Evolutionary conservation across 2,888 invertebrate species (phyloP), one percentile per base, ranked within the genome.

Genomic region (Parnassius mnemosyne): DNA sequence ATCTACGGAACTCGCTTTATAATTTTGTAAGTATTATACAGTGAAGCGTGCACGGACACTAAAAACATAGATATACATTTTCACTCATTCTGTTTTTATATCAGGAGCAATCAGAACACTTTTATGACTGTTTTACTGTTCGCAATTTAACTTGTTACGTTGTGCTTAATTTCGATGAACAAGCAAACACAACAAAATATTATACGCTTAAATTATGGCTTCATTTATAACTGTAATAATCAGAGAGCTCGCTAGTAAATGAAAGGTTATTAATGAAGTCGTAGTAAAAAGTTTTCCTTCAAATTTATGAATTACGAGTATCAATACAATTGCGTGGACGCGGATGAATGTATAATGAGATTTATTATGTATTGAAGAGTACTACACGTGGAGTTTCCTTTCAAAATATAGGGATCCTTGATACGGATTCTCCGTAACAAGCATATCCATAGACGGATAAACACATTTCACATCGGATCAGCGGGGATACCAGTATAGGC

Each of bases 91-190:
- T 71, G 69, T 74, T 74, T 74, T 74, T 74, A 73, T 74, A 74
- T 74, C 71, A 70, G 71, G 79, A 83, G 83, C 80, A 77, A 81
- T 79, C 80, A 74, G 77, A 81, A 83, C 78, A 78, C 85, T 85
- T 87, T 87, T 87, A 88, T 83, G 67, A 79, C 78, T 74, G 80
- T 87, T 87, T 87, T 86, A 87, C 82, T 82, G 85, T 83, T 84
- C 73, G 85, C 87, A 85, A 87, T 89, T 85, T 85, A 87, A 87
- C 86, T 88, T 82, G 78, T 78, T 81, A 78, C 84, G 81, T 85
- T 80, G 84, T 82, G 84, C 81, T 81, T 77, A 71, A 69, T 70
- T 71, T 73, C 68, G 70, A 68, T 65, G 74, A 77, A 79, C 85
- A 81, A 84, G 82, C 83, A 82, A 77, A 78, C 49, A 47, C 78